Evolutionary conservation across 2,113 vertebrate species (phyloP), one percentile per base, ranked within the genome.

Genomic region (Melanerpes aurifrons): DNA sequence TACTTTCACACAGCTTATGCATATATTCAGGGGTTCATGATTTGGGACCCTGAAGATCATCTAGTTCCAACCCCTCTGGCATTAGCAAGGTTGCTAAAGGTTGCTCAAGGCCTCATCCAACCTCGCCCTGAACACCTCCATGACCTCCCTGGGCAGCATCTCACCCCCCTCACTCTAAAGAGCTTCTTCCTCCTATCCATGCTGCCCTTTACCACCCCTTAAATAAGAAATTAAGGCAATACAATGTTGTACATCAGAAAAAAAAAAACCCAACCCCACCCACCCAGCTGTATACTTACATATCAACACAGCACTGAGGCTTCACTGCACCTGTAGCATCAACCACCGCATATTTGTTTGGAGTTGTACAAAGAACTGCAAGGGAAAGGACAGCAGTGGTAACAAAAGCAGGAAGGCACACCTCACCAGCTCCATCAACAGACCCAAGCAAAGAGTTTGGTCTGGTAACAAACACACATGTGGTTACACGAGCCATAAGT

Each of bases 241-340:
- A 26, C 84, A 72, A 54, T 26, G 11, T 59, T 7, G 3, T 40
- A 21, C 7, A 57, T 71, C 15, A 71, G 43, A 11, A 21, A 59
- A 59, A 59, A 59, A 82, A 48, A 2, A 37, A 7, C 37, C 37
- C 37, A 37, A 8, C 8, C 6, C 25, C 12, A 14, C 3, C 1
- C 28, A 80, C 81, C 6, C n/a, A 73, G 32, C 45, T 89, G 90
- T 81, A 35, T 94, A 98, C 99, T 99, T 96, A 99, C 99, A 99
- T 99, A 97, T 99, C 99, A 96, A 99, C 98, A 95, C 99, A 99
- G 97, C 99, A 99, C 95, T 99, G 99, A 95, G 99, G 99, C 97
- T 99, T 99, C 96, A 99, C 99, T 29, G 99, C 99, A 96, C 99
- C 99, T 12, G 98, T 98, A 93, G 99, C 98, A 90, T 99, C 99